Evolutionary conservation across 2,113 vertebrate species (phyloP), one percentile per base, ranked within the genome.

Genomic region (Vicugna pacos): DNA sequence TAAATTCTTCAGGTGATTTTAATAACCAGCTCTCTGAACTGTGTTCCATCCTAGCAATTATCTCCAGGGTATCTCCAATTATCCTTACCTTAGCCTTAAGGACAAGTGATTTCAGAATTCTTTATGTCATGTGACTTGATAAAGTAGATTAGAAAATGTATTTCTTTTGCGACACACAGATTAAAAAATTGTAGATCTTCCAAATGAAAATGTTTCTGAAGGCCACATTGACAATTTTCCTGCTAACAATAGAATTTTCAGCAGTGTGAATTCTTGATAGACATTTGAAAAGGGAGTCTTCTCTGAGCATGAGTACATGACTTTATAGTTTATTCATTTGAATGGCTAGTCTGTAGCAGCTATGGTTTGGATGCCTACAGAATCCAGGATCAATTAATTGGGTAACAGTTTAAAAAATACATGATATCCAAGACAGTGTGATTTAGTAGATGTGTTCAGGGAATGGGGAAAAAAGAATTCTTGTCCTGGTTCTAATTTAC

Each of bases 371-470:
- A 83, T 77, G 83, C 22, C 64, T 84, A 24, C 12, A 86, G 88
- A 92, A 75, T n/a, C 52, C n/a, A 90, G 72, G 35, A 92, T 24
- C 50, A 90, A 88, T 64, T 42, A 87, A 35, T n/a, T 83, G 35
- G 30, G 46, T 56, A 83, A 52, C 19, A 65, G 38, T 93, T 96
- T 90, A 72, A 92, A 93, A 90, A 95, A 60, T 46, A 80, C 30
- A 72, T 94, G 72, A 35, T 77, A 62, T 56, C 28, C 58, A 85
- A 88, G 60, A 81, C 13, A 73, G 77, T 4, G 19, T 72, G 90
- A 92, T 94, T 95, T 96, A 85, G 62, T 81, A n/a, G 54, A 35
- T 87, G 15, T 76, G 38, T 46, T 88, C 84, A 91, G 80, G 81
- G 38, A 88, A 80, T 20, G 94, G 69, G 35, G 24, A 96, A 93